Evolutionary conservation across 2,113 vertebrate species (phyloP).

Genomic region (Cathartes aura): DNA sequence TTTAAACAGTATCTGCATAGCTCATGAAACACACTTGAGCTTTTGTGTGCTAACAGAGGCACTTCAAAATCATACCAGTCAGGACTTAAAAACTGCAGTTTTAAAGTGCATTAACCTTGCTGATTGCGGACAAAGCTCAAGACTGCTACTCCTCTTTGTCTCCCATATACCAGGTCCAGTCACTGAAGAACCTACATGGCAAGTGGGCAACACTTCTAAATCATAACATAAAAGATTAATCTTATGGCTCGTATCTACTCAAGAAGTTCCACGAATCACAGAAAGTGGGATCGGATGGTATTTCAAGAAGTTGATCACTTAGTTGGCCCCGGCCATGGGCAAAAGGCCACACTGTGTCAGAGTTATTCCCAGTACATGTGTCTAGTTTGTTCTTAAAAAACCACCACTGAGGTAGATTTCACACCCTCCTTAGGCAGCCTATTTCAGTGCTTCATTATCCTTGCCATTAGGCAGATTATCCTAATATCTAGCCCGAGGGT

Average conservation of each 20-base stretch:
- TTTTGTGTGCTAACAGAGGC: background rate
- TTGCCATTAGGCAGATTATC: conserved; percentile 18
- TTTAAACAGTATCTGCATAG: background rate
- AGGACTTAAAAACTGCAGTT: background rate
- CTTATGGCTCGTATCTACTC: background rate
- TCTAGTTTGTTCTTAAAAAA: background rate
- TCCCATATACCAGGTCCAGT: background rate
- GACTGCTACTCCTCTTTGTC: background rate
- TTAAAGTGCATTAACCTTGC: background rate
- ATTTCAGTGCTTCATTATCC: background rate
- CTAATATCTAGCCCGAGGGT: background rate
- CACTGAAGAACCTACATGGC: background rate
- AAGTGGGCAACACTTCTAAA: background rate
- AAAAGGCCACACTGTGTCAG: background rate
- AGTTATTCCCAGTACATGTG: background rate
- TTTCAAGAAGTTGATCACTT: background rate
- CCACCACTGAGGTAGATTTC: background rate
- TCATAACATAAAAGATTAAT: background rate
- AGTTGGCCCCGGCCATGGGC: background rate
- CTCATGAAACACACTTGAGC: background rate
- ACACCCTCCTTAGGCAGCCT: background rate
- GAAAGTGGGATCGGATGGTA: background rate
- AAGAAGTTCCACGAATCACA: background rate
- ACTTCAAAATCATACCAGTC: background rate
- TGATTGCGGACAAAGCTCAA: background rate